Evolutionary conservation across 2,113 vertebrate species (phyloP).

Genomic region (Pedionomus torquatus): DNA sequence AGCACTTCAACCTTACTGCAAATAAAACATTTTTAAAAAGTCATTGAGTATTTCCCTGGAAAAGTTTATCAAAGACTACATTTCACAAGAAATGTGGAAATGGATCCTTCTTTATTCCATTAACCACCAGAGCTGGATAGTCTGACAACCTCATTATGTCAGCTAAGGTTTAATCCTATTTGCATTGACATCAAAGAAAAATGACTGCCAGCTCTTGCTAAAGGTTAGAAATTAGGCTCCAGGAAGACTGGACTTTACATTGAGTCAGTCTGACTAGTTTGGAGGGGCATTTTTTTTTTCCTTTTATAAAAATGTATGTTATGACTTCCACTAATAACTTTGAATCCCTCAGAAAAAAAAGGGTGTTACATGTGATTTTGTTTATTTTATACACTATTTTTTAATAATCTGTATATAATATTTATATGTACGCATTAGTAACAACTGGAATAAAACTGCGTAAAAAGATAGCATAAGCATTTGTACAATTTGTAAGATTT

Average conservation of each 20-base stretch:
- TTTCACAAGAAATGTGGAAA: neutral
- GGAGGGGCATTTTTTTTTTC: neutral
- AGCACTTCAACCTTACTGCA: neutral
- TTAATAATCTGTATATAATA: neutral
- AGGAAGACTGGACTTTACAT: neutral
- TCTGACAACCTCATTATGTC: neutral
- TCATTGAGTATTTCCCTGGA: neutral
- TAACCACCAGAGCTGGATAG: neutral
- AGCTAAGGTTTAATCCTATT: neutral
- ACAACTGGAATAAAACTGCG: neutral
- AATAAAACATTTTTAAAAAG: neutral
- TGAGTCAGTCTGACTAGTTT: neutral
- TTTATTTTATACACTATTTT: neutral
- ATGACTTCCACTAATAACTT: neutral
- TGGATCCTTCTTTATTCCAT: neutral
- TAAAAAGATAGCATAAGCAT: neutral
- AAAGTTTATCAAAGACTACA: neutral
- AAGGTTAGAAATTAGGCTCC: neutral
- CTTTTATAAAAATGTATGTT: neutral
- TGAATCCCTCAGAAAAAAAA: neutral
- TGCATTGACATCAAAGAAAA: neutral
- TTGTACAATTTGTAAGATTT: neutral
- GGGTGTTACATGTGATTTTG: neutral
- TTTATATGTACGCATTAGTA: neutral
- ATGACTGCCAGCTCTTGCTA: neutral